phyloP scores from a whole-genome alignment of 2,797 vertebrate species.

The Phalanger gymnotis region DNA sequence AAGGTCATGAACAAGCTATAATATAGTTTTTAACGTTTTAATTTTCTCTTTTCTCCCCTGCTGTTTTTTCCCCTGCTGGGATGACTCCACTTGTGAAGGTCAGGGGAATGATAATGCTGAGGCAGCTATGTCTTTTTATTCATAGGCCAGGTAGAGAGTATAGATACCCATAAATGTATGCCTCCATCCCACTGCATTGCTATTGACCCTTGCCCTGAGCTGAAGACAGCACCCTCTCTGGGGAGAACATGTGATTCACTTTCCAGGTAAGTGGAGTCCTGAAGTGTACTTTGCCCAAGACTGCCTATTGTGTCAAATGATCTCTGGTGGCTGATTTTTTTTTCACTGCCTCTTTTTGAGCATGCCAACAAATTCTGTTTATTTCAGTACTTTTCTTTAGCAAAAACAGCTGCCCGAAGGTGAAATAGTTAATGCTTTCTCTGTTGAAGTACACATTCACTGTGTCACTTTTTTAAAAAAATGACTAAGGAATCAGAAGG shows the following conservation, averaged over 20 bases:
- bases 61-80: constrained; percentile 53
- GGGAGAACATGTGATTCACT: constrained; percentile 67
- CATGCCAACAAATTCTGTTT: constrained; percentile 62
- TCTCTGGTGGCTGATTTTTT: constrained; percentile 63
- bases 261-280: constrained; percentile 48
- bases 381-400: constrained; percentile 67
- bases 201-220: constrained; percentile 53
- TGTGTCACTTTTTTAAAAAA: background rate
- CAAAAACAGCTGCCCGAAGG: constrained; percentile 68
- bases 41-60: constrained; percentile 66
- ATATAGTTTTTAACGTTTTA: constrained; percentile 76
- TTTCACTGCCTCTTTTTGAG: constrained; percentile 63
- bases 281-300: constrained; percentile 35
- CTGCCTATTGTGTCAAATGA: constrained; percentile 62
- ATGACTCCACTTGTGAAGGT: constrained; percentile 56
- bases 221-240: constrained; percentile 50
- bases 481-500: background rate
- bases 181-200: background rate
- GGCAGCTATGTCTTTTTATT: constrained; percentile 62
- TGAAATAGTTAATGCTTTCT: constrained; percentile 76
- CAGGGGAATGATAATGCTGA: constrained; percentile 59
- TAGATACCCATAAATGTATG: rapidly evolving
- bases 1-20: constrained; percentile 72
- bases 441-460: constrained; percentile 54
- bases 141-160: constrained; percentile 5